A percentile compares a stretch with the other conserved stretches of the same genome.
phyloP scores from a whole-genome alignment of 2,797 vertebrate species.

The Triplophysa bombifrons region DNA sequence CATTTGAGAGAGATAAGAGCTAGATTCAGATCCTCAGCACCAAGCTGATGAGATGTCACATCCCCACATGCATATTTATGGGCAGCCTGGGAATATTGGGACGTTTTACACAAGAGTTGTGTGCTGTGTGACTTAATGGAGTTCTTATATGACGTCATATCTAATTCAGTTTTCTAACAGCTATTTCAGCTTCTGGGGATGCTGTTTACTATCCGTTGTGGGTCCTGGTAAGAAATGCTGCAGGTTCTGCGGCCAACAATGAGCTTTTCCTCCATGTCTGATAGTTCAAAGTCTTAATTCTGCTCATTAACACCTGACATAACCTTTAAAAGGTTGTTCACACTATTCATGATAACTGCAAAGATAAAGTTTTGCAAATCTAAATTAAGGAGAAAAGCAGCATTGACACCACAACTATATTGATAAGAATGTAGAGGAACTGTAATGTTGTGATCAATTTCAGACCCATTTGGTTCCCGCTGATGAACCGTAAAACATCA shows the following conservation, averaged over 20 bases:
- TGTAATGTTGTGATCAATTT: too few species aligned
- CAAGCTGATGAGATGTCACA: constrained; percentile 49
- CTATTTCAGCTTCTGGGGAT: constrained; percentile 16
- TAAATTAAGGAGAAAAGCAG: too few species aligned
- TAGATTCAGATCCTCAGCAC: constrained; percentile 42
- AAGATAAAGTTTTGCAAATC: too few species aligned
- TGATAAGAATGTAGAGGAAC: too few species aligned
- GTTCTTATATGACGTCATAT: not conserved
- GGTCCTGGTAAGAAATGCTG: not conserved
- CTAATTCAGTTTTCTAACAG: constrained; percentile 24
- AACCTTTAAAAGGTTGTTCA: not conserved
- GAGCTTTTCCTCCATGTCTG: not conserved
- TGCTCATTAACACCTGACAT: constrained; percentile 6
- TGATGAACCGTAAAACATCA: too few species aligned
- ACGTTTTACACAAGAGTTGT: constrained; percentile 15
- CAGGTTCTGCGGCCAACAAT: not conserved
- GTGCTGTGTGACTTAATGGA: constrained; percentile 23
- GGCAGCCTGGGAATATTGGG: constrained; percentile 29
- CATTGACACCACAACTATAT: too few species aligned
- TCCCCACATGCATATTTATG: constrained; percentile 44
- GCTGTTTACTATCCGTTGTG: not conserved
- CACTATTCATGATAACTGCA: too few species aligned
- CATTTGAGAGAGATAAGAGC: constrained; percentile 45
- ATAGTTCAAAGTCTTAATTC: not conserved
- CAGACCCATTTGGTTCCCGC: too few species aligned